Evolutionary conservation across 1,140 invertebrate species (phyloP).

Genomic region (Pygmarrhopalites habei): DNA sequence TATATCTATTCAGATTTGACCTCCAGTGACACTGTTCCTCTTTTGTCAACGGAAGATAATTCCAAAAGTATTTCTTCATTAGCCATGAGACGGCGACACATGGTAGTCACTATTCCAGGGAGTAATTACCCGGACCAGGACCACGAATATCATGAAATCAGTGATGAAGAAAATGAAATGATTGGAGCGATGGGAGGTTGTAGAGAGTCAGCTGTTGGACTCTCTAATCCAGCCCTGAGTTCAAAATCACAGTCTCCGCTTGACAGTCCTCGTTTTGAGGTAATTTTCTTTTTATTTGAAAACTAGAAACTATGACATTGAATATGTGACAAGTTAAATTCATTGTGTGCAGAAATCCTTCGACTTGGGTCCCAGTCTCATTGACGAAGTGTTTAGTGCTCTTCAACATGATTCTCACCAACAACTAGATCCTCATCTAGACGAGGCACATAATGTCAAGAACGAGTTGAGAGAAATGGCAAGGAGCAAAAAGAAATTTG

Average conservation of each 20-base stretch:
- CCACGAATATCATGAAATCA: slow-evolving; percentile 88
- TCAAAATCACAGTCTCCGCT: slow-evolving; percentile 38
- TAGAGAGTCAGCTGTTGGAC: slow-evolving; percentile 7
- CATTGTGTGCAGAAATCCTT: slow-evolving; percentile 57
- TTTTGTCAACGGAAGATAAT: too few species aligned
- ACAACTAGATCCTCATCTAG: slow-evolving; percentile 47
- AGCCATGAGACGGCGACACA: neutral
- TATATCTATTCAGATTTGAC: slow-evolving; percentile 3
- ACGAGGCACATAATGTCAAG: slow-evolving; percentile 60
- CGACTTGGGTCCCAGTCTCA: slow-evolving; percentile 84
- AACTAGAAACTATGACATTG: neutral
- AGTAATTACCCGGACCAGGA: slow-evolving; percentile 45
- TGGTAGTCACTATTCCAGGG: neutral
- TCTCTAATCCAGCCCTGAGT: slow-evolving; percentile 34
- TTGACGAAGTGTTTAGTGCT: slow-evolving; percentile 87
- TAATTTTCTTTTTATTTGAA: slow-evolving; percentile 34
- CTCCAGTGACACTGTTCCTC: slow-evolving; percentile 33
- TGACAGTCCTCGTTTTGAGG: slow-evolving; percentile 50
- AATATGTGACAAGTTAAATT: neutral
- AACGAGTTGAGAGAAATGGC: slow-evolving; percentile 68
- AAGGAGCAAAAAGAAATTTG: slow-evolving; percentile 64
- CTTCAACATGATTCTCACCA: too few species aligned
- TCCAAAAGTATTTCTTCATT: too few species aligned
- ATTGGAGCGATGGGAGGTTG: slow-evolving; percentile 11
- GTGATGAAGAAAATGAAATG: slow-evolving; percentile 65